These are phyloP conservation scores for Danio tinwini DNA, from an alignment of 2,797 vertebrate species.

Conservation along the genomic window DNA sequence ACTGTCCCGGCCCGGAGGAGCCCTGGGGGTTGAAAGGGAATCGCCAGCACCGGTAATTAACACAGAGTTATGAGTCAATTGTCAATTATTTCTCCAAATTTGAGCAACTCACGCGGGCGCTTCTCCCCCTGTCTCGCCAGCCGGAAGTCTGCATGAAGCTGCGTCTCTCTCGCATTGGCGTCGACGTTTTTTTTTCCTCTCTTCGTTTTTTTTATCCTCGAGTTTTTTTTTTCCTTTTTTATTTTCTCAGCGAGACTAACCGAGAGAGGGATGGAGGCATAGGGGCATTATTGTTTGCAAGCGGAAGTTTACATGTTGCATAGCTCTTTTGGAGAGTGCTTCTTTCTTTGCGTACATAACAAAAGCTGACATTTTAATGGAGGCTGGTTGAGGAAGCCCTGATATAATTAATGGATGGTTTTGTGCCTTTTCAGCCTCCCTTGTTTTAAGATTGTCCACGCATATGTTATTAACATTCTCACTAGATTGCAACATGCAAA, in stretches of 20 bases:
- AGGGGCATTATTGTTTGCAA: constrained; percentile 61
- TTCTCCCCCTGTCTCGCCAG: constrained; percentile 72
- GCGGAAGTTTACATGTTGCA: constrained; percentile 61
- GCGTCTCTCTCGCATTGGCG: constrained; percentile 73
- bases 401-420: constrained; percentile 31
- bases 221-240: constrained; percentile 74
- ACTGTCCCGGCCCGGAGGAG: constrained; percentile 79
- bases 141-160: constrained; percentile 85
- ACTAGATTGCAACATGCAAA: neutral
- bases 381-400: constrained; percentile 70
- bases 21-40: constrained; percentile 74
- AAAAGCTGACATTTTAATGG: constrained; percentile 80
- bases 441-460: neutral
- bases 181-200: constrained; percentile 68
- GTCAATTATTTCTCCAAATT: constrained; percentile 74
- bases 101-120: constrained; percentile 64
- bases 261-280: constrained; percentile 71
- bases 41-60: constrained; percentile 78
- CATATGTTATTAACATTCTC: constrained; percentile 5
- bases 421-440: constrained; percentile 26
- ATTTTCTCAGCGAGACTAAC: constrained; percentile 74
- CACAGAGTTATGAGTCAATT: constrained; percentile 68
- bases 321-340: constrained; percentile 67
- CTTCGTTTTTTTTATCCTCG: constrained; percentile 69
- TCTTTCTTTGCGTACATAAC: constrained; percentile 70